Percentiles rank a stretch among this genome's conserved stretches.
Conservation (phyloP, 2,797 vertebrate species). For the Avahi laniger region DNA sequence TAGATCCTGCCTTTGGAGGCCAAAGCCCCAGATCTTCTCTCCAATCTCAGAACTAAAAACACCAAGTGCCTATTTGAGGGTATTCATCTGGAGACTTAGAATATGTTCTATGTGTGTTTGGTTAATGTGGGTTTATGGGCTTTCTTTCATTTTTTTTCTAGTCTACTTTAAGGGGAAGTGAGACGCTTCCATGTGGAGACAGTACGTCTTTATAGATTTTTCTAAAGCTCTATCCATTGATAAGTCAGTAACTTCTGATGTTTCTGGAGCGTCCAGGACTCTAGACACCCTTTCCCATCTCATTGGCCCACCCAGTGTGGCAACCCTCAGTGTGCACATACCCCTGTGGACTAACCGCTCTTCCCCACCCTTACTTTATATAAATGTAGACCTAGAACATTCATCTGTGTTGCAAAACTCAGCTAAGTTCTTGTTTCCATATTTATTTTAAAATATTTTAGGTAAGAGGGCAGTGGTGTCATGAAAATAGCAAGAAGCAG, state of each 20-base stretch:
- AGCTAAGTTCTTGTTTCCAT: constrained; percentile 59
- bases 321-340: fast-evolving
- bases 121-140: not conserved
- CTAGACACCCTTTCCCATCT: not conserved
- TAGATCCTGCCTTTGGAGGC: not conserved
- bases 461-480: not conserved
- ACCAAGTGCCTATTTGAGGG: constrained; percentile 19
- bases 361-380: not conserved
- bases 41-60: not conserved
- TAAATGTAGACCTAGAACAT: not conserved
- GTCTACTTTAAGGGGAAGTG: constrained; percentile 21
- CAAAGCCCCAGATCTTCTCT: not conserved
- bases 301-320: not conserved
- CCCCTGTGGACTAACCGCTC: not conserved
- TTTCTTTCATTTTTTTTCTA: constrained; percentile 53
- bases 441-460: constrained; percentile 30
- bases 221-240: not conserved
- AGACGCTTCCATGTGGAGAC: not conserved
- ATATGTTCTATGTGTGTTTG: constrained; percentile 19
- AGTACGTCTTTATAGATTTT: not conserved
- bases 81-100: not conserved
- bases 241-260: not conserved
- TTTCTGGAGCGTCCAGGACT: not conserved
- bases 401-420: constrained; percentile 36
- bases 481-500: not conserved